Base-by-base conservation (phyloP, 2,888 invertebrate genomes). In the Tetranychus truncatus region DNA sequence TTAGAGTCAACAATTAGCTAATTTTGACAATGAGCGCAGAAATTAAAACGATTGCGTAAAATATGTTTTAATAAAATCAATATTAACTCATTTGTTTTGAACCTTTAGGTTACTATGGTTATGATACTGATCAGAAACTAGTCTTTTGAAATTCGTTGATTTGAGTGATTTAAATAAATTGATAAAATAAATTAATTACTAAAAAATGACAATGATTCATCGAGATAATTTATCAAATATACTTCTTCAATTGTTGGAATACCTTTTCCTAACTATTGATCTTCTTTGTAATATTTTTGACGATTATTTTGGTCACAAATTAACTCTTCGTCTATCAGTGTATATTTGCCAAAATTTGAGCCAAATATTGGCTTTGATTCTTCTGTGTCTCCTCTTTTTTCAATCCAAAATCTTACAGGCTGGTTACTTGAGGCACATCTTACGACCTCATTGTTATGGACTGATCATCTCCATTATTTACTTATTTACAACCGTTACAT, bases 341-440 rank as follows among this genome's bases (percentile, higher is more conserved):
- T 69, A 69, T 21, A 69, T 69, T 20, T 18, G 20, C 9, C 69
- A 69, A 69, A 21, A 69, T 69, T 69, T 69, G 69, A 20, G 69
- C 9, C 69, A 69, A 21, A 69, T 69, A 20, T 69, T 20, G 69
- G 69, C 69, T 18, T 21, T 69, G 5, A 69, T 69, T 20, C 21
- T 69, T 20, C 20, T 69, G 20, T 69, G 20, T 24, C 21, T 69
- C 5, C 69, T 69, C 6, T 69, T 69, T 24, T 69, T 69, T 21
- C 69, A 24, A 24, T 69, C 69, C 5, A 20, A 18, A 18, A 69
- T 69, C 0, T 69, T 69, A 9, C 11, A 18, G 5, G 34, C 21
- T 20, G 69, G 69, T 11, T 21, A 20, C n/a, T 69, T 69, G 6
- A 11, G 8, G 4, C 11, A 18, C 20, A 69, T 24, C 1, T 69